Evolutionary conservation across 2,113 vertebrate species (phyloP), one percentile per base, ranked within the genome.

Genomic region (Rhea americana): DNA sequence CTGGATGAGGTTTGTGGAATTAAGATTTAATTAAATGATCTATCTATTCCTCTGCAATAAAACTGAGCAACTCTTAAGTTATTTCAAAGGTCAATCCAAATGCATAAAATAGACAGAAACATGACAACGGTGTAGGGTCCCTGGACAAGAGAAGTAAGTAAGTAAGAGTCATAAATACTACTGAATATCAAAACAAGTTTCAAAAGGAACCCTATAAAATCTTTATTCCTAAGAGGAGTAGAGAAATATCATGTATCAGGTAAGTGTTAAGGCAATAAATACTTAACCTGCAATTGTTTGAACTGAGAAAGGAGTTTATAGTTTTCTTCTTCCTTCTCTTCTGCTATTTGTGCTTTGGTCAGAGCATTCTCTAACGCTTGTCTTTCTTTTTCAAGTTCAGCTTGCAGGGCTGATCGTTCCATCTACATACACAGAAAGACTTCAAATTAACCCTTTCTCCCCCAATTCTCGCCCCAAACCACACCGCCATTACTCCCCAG

Each of bases 341-440:
- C 97, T 72, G 97, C 97, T 71, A 97, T 87, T 3, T 97, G 97
- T 62, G 95, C 96, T 95, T 97, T 98, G 81, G 67, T 87, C 55
- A 98, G 93, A 65, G 97, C 98, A 47, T 96, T 97, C 84, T 98
- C 97, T 53, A 98, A 95, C 16, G 98, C 96, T 37, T 98, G 97
- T 55, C 95, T 97, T 94, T 98, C 98, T 86, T 98, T 98, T 77
- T 97, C 94, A 74, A 98, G 97, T 85, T 98, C 98, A 43, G 95
- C 97, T 72, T 98, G 97, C 75, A 98, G 94, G 22, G 98, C 96
- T 59, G 98, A 97, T 13, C 97, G 94, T 71, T 99, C 98, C 90
- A 98, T 93, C 98, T 98, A 78, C 45, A 82, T 41, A 67, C 80
- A 66, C 7, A 93, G 56, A 91, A 94, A 94, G 13, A 41, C 89